Evolutionary conservation across 2,113 vertebrate genomes (phyloP), one percentile per base, ranked within the genome.

Genomic region (Heterotilapia buettikoferi): DNA sequence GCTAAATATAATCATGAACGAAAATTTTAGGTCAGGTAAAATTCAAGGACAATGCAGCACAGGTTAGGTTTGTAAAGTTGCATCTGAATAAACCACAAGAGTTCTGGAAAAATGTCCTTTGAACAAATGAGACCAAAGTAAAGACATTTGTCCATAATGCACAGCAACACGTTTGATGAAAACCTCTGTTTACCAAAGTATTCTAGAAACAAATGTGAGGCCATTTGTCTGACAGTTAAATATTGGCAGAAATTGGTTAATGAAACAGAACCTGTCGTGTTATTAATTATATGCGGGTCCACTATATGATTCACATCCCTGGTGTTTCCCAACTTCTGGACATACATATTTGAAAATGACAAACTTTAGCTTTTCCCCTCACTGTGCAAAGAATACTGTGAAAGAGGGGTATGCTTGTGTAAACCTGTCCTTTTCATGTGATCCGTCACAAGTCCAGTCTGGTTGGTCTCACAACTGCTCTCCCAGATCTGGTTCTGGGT

Each of bases 341-440:
- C 57, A 61, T 31, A 31, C 26, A 31, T 61, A 61, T 61, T 2
- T 61, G 57, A 31, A 59, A 59, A 31, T 18, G 3, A 61, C 57
- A 61, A 0, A 61, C 26, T 2, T 61, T 0, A 61, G 57, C 57
- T 61, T 31, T 61, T 61, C 0, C 12, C 26, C 29, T 33, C 18
- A 61, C 16, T 33, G 57, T 61, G 57, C 26, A 61, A 61, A 61
- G 14, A 61, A 31, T 0, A 61, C 57, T 31, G 57, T 0, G 57
- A 61, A 5, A 61, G 29, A 18, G 29, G 8, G 3, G 1, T 61
- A 0, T 61, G 29, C 29, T 54, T 54, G n/a, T 54, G n/a, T 54
- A 54, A 54, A 54, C 53, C 0, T 54, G 53, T 54, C 53, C 53
- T 18, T 61, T 33, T 61, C 0, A 61, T 61, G 1, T 61, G 24